These are phyloP conservation scores for Drosophila aff. DNA, from an alignment of 1,140 invertebrate genomes.

Conservation along the genomic window DNA sequence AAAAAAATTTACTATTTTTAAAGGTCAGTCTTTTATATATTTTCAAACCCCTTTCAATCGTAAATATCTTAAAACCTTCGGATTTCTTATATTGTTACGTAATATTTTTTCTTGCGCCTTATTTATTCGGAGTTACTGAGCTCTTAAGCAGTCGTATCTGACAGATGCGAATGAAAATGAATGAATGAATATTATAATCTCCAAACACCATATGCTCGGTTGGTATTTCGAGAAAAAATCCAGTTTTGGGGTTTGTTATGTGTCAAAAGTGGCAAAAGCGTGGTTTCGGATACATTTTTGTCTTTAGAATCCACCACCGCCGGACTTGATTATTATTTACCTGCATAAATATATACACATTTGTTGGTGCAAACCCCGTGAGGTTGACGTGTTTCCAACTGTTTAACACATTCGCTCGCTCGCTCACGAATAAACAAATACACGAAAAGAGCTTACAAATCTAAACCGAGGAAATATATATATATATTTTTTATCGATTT, in stretches of 20 bases:
- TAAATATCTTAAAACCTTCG: background rate
- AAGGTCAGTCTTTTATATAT: no score
- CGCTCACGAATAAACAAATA: conserved; percentile 19
- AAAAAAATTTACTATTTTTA: no score
- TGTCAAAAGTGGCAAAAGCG: background rate
- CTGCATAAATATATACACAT: conserved; percentile 28
- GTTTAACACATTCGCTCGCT: conserved; percentile 52
- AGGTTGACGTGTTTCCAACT: conserved; percentile 53
- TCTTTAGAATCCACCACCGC: conserved; percentile 49
- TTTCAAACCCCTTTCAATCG: background rate
- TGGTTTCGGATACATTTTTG: conserved; percentile 33
- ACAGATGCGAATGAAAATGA: no score
- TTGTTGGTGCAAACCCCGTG: conserved; percentile 15
- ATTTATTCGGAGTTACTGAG: background rate
- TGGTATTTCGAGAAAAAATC: conserved; percentile 9
- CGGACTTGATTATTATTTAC: conserved; percentile 21
- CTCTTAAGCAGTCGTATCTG: background rate
- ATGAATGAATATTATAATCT: background rate
- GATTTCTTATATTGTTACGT: background rate
- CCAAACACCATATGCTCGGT: background rate
- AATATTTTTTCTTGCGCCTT: background rate
- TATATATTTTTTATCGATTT: conserved; percentile 77
- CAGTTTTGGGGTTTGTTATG: conserved; percentile 14
- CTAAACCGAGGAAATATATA: conserved; percentile 51
- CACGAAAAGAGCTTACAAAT: conserved; percentile 59